Percentiles rank a stretch among this genome's conserved stretches.
These are phyloP conservation scores for Euzetes globulus DNA, from an alignment of 2,888 invertebrate species.

Conservation along the genomic window DNA sequence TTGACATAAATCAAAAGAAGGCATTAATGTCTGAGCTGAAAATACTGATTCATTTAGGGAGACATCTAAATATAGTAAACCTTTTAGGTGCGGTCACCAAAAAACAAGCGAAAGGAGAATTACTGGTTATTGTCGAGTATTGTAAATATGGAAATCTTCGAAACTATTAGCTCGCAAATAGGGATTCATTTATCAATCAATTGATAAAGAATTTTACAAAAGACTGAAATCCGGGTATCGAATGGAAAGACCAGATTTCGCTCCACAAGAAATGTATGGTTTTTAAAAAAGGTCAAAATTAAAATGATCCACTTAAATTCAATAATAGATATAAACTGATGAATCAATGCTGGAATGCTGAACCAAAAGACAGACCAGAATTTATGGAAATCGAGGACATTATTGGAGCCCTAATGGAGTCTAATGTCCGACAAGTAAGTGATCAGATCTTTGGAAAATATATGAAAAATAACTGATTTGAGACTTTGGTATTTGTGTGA, in stretches of 20 bases:
- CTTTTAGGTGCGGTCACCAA: conserved; percentile 88
- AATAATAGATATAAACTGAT: conserved; percentile 62
- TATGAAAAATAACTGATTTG: no score
- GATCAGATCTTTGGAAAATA: no score
- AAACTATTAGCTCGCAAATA: conserved; percentile 72
- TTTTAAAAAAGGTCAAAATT: not conserved
- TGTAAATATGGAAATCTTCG: conserved; percentile 87
- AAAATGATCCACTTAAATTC: conserved; percentile 12
- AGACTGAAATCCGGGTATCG: conserved; percentile 75
- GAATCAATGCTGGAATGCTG: conserved; percentile 74
- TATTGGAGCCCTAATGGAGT: conserved; percentile 60
- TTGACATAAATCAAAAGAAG: conserved; percentile 72
- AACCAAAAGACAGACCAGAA: conserved; percentile 67
- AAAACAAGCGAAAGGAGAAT: conserved; percentile 76
- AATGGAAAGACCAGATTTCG: conserved; percentile 75
- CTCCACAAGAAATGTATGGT: conserved; percentile 53
- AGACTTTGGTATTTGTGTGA: no score
- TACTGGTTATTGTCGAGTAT: conserved; percentile 87
- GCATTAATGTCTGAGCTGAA: conserved; percentile 86
- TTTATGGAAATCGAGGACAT: conserved; percentile 67
- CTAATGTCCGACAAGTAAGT: conserved; percentile 47
- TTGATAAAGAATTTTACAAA: conserved; percentile 59
- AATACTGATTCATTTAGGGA: conserved; percentile 89
- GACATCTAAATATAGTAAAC: conserved; percentile 90
- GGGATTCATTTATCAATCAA: conserved; percentile 74